These are phyloP conservation scores for Sturnira hondurensis DNA, from an alignment of 2,113 vertebrate species.

Conservation along the genomic window DNA sequence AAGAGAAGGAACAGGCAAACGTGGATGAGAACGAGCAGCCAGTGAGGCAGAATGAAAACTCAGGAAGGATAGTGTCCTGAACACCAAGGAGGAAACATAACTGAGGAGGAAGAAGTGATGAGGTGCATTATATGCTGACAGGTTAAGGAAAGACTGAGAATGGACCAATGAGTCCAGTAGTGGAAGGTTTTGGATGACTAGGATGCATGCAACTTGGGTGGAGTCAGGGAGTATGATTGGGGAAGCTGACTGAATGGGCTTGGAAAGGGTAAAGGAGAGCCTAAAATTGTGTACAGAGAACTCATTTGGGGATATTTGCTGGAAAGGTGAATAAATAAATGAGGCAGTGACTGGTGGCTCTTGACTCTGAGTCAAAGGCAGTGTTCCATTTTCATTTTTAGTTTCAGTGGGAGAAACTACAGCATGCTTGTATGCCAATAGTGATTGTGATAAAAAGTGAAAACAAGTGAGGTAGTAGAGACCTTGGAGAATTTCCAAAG, in stretches of 20 bases:
- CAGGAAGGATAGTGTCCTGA: not conserved
- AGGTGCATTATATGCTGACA: not conserved
- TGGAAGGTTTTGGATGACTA: not conserved
- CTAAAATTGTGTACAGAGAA: not conserved
- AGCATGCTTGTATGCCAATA: not conserved
- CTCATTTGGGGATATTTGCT: not conserved
- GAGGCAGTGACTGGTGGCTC: not conserved
- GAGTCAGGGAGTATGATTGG: not conserved
- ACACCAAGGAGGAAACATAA: not conserved
- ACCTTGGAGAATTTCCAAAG: not conserved
- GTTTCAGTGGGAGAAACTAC: not conserved
- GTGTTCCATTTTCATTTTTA: not conserved
- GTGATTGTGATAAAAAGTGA: not conserved
- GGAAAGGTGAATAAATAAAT: not conserved
- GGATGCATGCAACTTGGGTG: not conserved
- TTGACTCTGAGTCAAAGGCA: not conserved
- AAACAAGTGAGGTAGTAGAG: not conserved
- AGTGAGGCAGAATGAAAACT: not conserved
- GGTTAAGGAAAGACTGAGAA: not conserved
- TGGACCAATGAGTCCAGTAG: not conserved
- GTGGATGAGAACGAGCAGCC: not conserved
- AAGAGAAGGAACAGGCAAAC: not conserved
- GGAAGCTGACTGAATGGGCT: not conserved
- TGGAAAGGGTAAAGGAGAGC: not conserved
- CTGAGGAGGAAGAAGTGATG: not conserved